Evolutionary conservation across 1,140 invertebrate species (phyloP).

Genomic region (Odontomachus brunneus): DNA sequence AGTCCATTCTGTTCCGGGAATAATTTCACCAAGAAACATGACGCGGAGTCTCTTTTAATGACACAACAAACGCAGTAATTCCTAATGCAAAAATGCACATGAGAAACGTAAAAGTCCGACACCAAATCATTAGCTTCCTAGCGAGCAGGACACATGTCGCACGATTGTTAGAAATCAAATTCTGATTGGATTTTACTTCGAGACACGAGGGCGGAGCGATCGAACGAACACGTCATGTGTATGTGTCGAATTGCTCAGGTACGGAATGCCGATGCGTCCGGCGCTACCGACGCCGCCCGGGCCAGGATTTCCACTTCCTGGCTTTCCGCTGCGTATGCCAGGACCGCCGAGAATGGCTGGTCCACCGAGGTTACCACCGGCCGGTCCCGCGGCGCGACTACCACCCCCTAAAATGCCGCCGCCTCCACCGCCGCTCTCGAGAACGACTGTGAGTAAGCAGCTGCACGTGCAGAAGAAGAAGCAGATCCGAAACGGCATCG

Average conservation of each 20-base stretch:
- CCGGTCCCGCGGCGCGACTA: conserved; percentile 53
- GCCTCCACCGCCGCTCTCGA: conserved; percentile 37
- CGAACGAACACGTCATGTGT: too few relatives aligned
- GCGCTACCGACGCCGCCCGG: conserved; percentile 64
- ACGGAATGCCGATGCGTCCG: conserved; percentile 66
- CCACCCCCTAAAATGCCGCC: conserved; percentile 68
- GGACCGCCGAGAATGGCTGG: conserved; percentile 55
- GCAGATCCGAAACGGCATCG: conserved; percentile 42
- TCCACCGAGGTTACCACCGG: conserved; percentile 65
- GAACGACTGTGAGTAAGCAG: not conserved
- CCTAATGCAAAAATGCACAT: too few relatives aligned
- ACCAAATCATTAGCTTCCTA: too few relatives aligned
- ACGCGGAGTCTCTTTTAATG: too few relatives aligned
- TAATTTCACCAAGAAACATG: too few relatives aligned
- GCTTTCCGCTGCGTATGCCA: conserved; percentile 67
- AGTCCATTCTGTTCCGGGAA: too few relatives aligned
- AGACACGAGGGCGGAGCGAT: too few relatives aligned
- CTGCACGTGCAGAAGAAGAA: conserved; percentile 42
- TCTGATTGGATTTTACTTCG: too few relatives aligned
- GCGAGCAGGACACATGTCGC: too few relatives aligned
- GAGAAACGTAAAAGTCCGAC: too few relatives aligned
- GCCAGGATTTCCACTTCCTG: conserved; percentile 62
- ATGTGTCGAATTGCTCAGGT: not conserved
- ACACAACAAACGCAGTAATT: too few relatives aligned
- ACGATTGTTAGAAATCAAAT: too few relatives aligned